Evolutionary conservation across 2,797 vertebrate species (phyloP).

Genomic region (Myotis pilosus): DNA sequence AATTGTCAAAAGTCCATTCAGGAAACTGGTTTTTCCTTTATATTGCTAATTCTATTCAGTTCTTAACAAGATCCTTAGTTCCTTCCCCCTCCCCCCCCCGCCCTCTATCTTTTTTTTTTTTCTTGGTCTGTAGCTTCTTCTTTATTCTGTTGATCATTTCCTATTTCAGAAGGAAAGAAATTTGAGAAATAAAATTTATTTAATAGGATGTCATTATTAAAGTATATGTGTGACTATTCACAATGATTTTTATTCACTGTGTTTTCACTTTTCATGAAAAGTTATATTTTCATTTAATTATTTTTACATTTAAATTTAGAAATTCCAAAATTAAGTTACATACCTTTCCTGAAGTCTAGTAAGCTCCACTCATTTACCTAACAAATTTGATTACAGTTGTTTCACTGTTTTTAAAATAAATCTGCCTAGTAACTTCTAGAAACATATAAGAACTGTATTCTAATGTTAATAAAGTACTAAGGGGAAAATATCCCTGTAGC

Average conservation of each 20-base stretch:
- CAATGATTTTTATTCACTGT: not conserved
- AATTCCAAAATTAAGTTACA: not conserved
- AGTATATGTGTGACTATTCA: not conserved
- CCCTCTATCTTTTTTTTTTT: not conserved
- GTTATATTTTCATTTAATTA: not conserved
- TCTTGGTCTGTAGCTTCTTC: not conserved
- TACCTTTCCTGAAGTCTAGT: not conserved
- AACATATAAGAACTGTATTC: not conserved
- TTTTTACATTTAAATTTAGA: conserved; percentile 20
- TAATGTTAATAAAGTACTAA: conserved; percentile 45
- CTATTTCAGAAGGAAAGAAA: conserved; percentile 14
- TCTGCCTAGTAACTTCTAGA: not conserved
- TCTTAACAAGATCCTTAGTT: conserved; percentile 2
- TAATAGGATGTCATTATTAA: conserved; percentile 40
- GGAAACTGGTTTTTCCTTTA: not conserved
- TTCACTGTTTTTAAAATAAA: conserved; percentile 47
- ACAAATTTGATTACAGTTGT: conserved; percentile 13
- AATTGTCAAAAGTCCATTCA: not conserved
- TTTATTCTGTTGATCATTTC: conserved; percentile 45
- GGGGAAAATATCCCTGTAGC: not conserved
- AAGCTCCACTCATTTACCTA: conserved; percentile 25
- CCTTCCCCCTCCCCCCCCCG: not conserved
- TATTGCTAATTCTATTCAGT: not conserved
- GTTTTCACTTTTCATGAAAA: conserved; percentile 36
- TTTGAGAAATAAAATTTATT: conserved; percentile 13